Evolutionary conservation across 2,888 invertebrate genomes (phyloP).

Genomic region (Polia nebulosa): DNA sequence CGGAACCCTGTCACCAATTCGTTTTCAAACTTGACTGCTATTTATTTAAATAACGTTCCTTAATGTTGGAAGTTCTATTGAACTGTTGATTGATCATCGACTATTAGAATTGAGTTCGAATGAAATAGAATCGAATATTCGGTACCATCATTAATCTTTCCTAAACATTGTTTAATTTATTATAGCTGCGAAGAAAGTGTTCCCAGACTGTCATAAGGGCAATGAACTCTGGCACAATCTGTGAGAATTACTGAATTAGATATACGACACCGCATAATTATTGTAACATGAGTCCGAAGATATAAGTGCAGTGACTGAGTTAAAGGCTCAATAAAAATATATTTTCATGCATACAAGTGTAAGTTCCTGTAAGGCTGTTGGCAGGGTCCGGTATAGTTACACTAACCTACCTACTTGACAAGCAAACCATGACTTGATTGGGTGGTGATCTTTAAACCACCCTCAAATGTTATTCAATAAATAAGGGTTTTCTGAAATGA

Average conservation of each 20-base stretch:
- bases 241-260: slow-evolving; percentile 50
- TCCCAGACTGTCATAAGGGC: slow-evolving; percentile 59
- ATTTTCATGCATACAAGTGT: background rate
- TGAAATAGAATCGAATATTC: slow-evolving; percentile 73
- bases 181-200: slow-evolving; percentile 61
- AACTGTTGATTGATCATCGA: slow-evolving; percentile 79
- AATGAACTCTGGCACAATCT: slow-evolving; percentile 49
- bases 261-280: slow-evolving; percentile 49
- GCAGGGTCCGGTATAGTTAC: too few species aligned
- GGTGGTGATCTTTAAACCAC: too few species aligned
- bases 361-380: too few species aligned
- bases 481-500: too few species aligned
- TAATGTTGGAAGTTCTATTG: slow-evolving; percentile 63
- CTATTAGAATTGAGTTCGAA: slow-evolving; percentile 74
- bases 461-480: too few species aligned
- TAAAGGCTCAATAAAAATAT: slow-evolving; percentile 32
- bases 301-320: slow-evolving; percentile 24
- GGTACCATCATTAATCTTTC: slow-evolving; percentile 78
- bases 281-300: slow-evolving; percentile 46
- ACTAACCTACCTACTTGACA: too few species aligned
- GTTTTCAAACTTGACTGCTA: slow-evolving; percentile 22
- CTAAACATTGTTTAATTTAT: slow-evolving; percentile 72
- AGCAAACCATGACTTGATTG: too few species aligned
- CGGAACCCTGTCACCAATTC: slow-evolving; percentile 35
- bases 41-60: slow-evolving; percentile 65